phyloP scores from a whole-genome alignment of 1,140 invertebrate genomes.

The Geopemphigus sp. region DNA sequence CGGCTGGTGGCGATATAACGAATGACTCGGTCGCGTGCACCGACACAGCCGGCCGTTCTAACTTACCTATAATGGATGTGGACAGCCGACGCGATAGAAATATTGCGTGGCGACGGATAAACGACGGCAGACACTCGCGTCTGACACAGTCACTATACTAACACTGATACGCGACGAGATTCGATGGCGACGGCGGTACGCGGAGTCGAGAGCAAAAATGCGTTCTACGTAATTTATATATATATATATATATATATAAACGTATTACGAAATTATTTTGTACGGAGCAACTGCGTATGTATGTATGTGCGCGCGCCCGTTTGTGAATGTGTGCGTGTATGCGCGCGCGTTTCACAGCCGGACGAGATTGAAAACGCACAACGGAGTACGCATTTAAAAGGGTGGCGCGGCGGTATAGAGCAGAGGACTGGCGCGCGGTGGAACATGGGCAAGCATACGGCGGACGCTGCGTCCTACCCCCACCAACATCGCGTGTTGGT shows the following conservation, averaged over 20 bases:
- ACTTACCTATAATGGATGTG: constrained; percentile 46
- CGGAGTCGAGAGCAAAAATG: background rate
- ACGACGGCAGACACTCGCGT: background rate
- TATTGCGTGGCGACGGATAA: background rate
- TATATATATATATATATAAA: no score
- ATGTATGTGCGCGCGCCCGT: background rate
- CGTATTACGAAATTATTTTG: constrained; percentile 14
- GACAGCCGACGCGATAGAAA: background rate
- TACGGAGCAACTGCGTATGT: constrained; percentile 10
- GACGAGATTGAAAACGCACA: constrained; percentile 44
- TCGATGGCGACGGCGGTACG: background rate
- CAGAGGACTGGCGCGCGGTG: constrained; percentile 7
- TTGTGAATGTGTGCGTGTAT: background rate
- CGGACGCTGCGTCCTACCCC: constrained; percentile 42
- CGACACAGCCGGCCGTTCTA: background rate
- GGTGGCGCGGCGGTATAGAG: constrained; percentile 1
- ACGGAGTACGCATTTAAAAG: background rate
- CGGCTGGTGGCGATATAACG: background rate
- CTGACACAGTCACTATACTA: background rate
- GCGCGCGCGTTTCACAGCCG: constrained; percentile 20
- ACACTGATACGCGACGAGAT: background rate
- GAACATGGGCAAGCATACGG: background rate
- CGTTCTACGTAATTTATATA: no score
- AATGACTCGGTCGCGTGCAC: no score
- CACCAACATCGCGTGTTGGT: background rate